Evolutionary conservation across 1,140 invertebrate species (phyloP), one percentile per base, ranked within the genome.

Genomic region (Manduca sexta): DNA sequence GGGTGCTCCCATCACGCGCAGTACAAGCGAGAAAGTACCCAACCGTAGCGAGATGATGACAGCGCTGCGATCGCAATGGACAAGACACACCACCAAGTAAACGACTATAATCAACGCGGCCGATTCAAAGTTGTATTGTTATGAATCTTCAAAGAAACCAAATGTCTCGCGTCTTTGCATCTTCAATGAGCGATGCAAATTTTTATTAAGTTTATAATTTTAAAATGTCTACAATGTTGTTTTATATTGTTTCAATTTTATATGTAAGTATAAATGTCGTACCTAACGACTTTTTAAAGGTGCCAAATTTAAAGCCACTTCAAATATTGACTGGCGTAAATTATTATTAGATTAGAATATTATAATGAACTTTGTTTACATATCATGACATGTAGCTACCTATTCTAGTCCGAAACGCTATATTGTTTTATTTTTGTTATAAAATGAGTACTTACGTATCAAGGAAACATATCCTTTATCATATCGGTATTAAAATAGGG

Each of bases 81-180:
- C 93, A 0, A 86, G 94, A 61, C 94, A 95, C 67, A 96, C 94
- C 1, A 95, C 94, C 11, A 95, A 95, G 81, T 96, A 90, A 83
- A 69, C 17, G 1, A 31, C 21, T 26, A 3, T 8, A 5, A 1
- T 3, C 21, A 2, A 8, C 8, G 0, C 21, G 4, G 21, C 21
- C 21, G 21, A 5, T 26, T 26, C 21, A 5, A 26, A 26, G 4
- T n/a, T n/a, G n/a, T 26, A 26, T 26, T 26, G 4, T 5, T 26
- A 26, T 26, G 21, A 8, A 26, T 3, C 21, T 26, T 26, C 21
- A 26, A 5, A 26, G 4, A 1, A 26, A 3, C 4, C 8, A 26
- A 8, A 26, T 26, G 21, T 26, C 21, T 26, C 4, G 4, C 21
- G 21, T 5, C n/a, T 26, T 8, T 26, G 8, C 8, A 26, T 26